Evolutionary conservation across 2,888 invertebrate species (phyloP).

Genomic region (Spilosoma lubricipeda): DNA sequence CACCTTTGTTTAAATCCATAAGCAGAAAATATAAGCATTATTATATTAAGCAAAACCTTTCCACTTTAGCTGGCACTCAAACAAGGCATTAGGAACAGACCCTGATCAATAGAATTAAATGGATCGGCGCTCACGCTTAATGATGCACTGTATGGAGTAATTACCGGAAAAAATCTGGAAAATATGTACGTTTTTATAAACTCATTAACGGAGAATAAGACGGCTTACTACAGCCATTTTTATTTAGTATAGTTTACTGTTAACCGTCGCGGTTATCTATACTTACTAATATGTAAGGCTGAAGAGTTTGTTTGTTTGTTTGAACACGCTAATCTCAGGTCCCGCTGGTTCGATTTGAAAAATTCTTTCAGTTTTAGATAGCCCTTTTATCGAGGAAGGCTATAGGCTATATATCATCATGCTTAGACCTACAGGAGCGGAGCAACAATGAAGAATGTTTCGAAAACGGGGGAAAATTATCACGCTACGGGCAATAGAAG

Average conservation of each 20-base stretch:
- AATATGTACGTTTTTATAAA: constrained; percentile 5
- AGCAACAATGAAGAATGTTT: too few species aligned
- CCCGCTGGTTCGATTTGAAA: too few species aligned
- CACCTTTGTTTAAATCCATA: not conserved
- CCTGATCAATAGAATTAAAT: constrained; percentile 20
- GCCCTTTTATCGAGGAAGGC: too few species aligned
- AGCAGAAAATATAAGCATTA: not conserved
- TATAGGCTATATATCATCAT: too few species aligned
- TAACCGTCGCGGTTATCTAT: not conserved
- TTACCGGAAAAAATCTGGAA: constrained; percentile 41
- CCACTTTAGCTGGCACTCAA: constrained; percentile 4
- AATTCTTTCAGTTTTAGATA: too few species aligned
- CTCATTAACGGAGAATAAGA: constrained; percentile 15
- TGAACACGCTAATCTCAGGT: too few species aligned
- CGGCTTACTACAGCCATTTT: not conserved
- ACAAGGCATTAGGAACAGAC: constrained; percentile 26
- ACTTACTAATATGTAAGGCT: too few species aligned
- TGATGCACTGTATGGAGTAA: constrained; percentile 37
- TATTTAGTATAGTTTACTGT: not conserved
- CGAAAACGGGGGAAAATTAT: too few species aligned
- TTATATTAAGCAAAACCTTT: not conserved
- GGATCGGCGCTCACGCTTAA: constrained; percentile 33
- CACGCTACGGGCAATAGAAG: too few species aligned
- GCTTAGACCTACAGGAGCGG: too few species aligned
- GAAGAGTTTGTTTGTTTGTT: too few species aligned